Evolutionary conservation across 2,113 vertebrate species (phyloP).

Genomic region (Ictalurus furcatus): DNA sequence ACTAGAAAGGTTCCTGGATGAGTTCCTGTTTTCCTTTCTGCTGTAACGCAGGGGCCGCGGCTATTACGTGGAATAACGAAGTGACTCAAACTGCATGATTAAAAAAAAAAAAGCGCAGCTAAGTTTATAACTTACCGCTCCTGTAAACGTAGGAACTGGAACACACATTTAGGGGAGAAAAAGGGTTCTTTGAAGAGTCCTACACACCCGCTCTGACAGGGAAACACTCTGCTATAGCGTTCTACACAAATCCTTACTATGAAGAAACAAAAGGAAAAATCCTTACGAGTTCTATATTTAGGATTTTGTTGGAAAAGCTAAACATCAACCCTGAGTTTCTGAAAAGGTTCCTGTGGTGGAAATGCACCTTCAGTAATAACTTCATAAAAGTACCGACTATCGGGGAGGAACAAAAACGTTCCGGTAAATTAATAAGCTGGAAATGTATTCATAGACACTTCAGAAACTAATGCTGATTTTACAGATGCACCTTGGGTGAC

Average conservation of each 20-base stretch:
- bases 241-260: not conserved
- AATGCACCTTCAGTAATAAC: no score
- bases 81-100: not conserved
- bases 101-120: not conserved
- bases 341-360: not conserved
- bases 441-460: not conserved
- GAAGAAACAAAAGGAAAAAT: not conserved
- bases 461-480: not conserved
- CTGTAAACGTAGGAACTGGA: not conserved
- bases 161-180: not conserved
- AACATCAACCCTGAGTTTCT: not conserved
- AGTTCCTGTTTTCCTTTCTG: not conserved
- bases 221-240: not conserved
- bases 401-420: no score
- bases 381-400: no score
- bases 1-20: not conserved
- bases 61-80: not conserved
- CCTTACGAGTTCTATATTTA: not conserved
- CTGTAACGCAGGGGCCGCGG: not conserved
- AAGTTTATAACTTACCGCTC: not conserved
- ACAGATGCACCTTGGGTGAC: not conserved
- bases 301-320: not conserved
- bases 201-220: not conserved
- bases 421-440: no score
- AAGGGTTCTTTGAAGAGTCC: not conserved